Evolutionary conservation across 2,888 invertebrate species (phyloP), one percentile per base, ranked within the genome.

Genomic region (Steinernema carpocapsae): DNA sequence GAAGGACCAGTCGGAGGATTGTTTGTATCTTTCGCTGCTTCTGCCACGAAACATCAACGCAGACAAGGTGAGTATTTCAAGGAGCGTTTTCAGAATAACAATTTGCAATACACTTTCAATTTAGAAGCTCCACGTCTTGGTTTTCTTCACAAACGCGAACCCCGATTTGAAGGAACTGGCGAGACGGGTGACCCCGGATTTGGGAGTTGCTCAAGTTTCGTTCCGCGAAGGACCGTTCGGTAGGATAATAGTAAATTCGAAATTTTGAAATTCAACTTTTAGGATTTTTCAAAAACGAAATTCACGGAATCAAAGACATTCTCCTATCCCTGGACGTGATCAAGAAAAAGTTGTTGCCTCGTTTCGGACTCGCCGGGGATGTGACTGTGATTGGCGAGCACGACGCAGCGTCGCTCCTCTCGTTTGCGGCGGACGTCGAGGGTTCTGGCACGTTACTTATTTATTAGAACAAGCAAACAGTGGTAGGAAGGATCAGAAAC

Each of bases 181-280:
- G n/a, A 37, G 32, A 17, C 17, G 1, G 6, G 64, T 64, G 17
- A 17, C 6, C 3, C 17, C 64, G 14, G 32, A 37, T 26, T n/a
- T 64, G 64, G 64, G 29, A 2, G 17, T 64, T 29, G 64, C 32
- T 6, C 17, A 29, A 10, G 64, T 64, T 26, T 32, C 64, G 4
- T 64, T 64, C 19, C 64, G 64, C 7, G 64, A 64, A 26, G 64
- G 64, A 10, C 37, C 37, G 24, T 32, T 64, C 17, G 64, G 64
- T 64, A 29, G 32, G 32, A 10, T 2, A 4, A 19, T 10, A n/a
- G 32, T 14, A 12, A 22, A 7, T 17, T 4, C 3, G 32, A 6
- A 1, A 32, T 32, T 32, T 32, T 7, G 32, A 14, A 12, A 17
- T 2, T 29, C 4, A 3, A 32, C 4, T 4, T 64, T 22, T 12